Conservation (phyloP, 2,888 invertebrate genomes). For the Pristionchus mayeri region DNA sequence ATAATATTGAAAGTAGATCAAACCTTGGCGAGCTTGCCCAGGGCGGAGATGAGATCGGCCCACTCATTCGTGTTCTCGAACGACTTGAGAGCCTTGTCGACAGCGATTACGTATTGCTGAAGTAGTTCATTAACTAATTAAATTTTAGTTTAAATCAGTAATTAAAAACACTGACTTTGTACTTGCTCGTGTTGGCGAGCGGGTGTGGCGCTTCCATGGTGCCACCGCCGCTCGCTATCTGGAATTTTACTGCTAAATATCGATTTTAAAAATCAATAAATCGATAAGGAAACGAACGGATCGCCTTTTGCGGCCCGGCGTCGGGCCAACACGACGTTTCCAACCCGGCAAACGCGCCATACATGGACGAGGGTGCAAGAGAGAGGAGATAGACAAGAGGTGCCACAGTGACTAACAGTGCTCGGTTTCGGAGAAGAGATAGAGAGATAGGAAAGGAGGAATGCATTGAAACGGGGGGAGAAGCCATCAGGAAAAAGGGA, state of each 20-base stretch:
- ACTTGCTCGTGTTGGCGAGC: constrained; percentile 57
- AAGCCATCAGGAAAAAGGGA: neutral
- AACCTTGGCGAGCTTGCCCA: constrained; percentile 91
- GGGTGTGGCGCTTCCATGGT: constrained; percentile 48
- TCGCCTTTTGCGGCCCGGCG: neutral
- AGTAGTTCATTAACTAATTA: constrained; percentile 49
- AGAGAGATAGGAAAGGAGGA: constrained; percentile 12
- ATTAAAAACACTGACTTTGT: constrained; percentile 53
- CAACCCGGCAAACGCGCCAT: constrained; percentile 39
- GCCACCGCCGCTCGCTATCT: constrained; percentile 48
- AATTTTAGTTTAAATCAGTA: neutral
- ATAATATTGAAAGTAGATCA: constrained; percentile 48
- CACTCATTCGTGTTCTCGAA: constrained; percentile 95
- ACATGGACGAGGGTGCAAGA: neutral
- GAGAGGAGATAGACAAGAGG: neutral
- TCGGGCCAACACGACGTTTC: neutral
- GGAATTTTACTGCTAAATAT: neutral
- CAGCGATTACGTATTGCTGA: constrained; percentile 82
- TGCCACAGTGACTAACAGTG: neutral
- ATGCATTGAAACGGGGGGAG: neutral
- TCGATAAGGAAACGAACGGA: neutral
- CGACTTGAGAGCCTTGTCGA: constrained; percentile 90
- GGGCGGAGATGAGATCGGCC: constrained; percentile 91
- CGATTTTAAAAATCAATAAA: neutral
- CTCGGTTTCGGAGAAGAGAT: neutral